phyloP scores from a whole-genome alignment of 2,113 vertebrate species.

The Oplegnathus fasciatus region DNA sequence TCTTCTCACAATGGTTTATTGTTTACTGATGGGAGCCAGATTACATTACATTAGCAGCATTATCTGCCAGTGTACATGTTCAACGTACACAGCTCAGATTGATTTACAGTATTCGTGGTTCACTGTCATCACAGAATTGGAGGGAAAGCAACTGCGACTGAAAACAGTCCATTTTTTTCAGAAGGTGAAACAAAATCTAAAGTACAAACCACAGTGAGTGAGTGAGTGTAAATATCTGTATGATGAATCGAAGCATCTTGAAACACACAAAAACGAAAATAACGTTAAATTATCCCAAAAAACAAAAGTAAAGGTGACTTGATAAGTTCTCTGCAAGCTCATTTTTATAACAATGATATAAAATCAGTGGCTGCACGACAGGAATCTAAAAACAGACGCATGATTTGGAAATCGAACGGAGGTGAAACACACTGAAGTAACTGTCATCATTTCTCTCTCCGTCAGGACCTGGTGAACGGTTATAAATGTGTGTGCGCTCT shows the following conservation, averaged over 20 bases:
- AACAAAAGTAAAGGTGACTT: too few relatives aligned
- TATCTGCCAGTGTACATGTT: too few relatives aligned
- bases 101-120: background rate
- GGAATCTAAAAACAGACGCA: too few relatives aligned
- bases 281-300: too few relatives aligned
- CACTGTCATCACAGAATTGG: background rate
- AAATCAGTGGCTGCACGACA: too few relatives aligned
- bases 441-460: background rate
- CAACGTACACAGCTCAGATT: background rate
- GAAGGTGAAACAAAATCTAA: background rate
- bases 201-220: background rate
- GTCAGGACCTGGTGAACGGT: slow-evolving; percentile 92
- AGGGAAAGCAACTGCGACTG: background rate
- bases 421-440: too few relatives aligned
- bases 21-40: background rate
- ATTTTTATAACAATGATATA: too few relatives aligned
- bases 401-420: too few relatives aligned
- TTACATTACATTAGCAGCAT: background rate
- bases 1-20: background rate
- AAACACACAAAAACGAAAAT: too few relatives aligned
- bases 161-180: background rate
- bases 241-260: too few relatives aligned
- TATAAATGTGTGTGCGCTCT: slow-evolving; percentile 90
- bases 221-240: background rate
- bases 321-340: too few relatives aligned